Percentiles rank a stretch among this genome's conserved stretches.
Evolutionary conservation across 2,797 vertebrate genomes (phyloP).

Genomic region (Cichlasoma orientale): DNA sequence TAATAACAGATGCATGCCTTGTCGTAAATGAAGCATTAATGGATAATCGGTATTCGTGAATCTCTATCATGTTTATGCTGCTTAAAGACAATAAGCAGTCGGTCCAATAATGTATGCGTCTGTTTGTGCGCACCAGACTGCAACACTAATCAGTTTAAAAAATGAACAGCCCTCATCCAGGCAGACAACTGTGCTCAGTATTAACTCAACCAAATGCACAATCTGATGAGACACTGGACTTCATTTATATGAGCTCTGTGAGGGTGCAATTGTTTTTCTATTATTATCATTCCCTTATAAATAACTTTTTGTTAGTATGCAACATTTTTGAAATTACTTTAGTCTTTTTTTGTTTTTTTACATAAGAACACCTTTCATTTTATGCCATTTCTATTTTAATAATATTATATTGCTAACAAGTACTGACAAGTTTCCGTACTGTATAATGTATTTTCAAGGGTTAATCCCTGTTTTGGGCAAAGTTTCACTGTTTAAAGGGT

Average conservation of each 20-base stretch:
- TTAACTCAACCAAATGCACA: background rate
- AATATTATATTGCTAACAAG: background rate
- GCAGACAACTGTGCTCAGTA: background rate
- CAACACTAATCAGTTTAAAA: conserved; percentile 17
- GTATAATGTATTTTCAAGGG: background rate
- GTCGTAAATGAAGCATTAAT: conserved; percentile 17
- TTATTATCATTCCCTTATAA: background rate
- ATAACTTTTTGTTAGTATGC: background rate
- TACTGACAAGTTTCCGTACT: background rate
- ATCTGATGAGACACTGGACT: background rate
- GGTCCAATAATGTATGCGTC: background rate
- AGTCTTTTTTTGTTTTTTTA: background rate
- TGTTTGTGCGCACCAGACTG: conserved; percentile 1
- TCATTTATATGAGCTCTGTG: background rate
- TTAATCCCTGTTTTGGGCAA: background rate
- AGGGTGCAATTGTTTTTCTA: background rate
- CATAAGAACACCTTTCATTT: background rate
- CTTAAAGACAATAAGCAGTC: background rate
- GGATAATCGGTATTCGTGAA: conserved; percentile 5
- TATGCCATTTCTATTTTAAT: background rate
- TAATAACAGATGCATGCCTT: background rate
- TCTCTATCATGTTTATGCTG: background rate
- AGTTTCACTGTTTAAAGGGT: background rate
- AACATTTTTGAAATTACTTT: background rate
- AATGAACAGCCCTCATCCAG: conserved; percentile 2